Conservation (phyloP, 2,888 invertebrate species). For the Thecocarcelia acutangulata region DNA sequence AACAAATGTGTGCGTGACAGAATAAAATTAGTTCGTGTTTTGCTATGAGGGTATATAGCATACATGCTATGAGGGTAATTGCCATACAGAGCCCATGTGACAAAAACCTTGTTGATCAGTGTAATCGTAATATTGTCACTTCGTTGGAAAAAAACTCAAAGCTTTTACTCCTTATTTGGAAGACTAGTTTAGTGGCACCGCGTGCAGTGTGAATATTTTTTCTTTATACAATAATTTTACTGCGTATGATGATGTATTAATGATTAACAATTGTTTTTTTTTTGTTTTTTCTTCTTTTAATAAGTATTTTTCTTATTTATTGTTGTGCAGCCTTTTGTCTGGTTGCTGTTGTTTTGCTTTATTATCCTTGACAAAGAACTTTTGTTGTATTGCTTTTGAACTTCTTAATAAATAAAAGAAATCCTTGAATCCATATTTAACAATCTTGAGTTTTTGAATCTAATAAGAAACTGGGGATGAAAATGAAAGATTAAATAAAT, state of each 20-base stretch:
- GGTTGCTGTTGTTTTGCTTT: conserved; percentile 20
- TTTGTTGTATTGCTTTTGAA: conserved; percentile 1
- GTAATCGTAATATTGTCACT: too few relatives aligned
- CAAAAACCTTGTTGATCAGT: too few relatives aligned
- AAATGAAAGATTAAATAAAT: neutral
- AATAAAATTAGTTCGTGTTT: too few relatives aligned
- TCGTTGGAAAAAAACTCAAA: too few relatives aligned
- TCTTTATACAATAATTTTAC: neutral
- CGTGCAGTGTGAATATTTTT: too few relatives aligned
- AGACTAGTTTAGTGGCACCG: too few relatives aligned
- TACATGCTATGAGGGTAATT: too few relatives aligned
- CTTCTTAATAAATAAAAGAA: conserved; percentile 32
- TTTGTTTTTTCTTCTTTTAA: neutral
- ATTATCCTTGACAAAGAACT: conserved; percentile 49
- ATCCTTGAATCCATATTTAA: conserved; percentile 35
- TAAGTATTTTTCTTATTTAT: conserved; percentile 5
- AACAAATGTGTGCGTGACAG: too few relatives aligned
- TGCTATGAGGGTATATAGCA: too few relatives aligned
- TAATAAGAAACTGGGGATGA: conserved; percentile 52
- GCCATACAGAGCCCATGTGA: too few relatives aligned
- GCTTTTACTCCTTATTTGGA: too few relatives aligned
- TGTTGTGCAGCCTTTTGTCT: conserved; percentile 17
- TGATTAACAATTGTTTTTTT: neutral
- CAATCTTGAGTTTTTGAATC: conserved; percentile 26
- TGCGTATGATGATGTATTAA: conserved; percentile 23